These are phyloP conservation scores for Electrona antarctica DNA, from an alignment of 2,113 vertebrate species.

Conservation along the genomic window DNA sequence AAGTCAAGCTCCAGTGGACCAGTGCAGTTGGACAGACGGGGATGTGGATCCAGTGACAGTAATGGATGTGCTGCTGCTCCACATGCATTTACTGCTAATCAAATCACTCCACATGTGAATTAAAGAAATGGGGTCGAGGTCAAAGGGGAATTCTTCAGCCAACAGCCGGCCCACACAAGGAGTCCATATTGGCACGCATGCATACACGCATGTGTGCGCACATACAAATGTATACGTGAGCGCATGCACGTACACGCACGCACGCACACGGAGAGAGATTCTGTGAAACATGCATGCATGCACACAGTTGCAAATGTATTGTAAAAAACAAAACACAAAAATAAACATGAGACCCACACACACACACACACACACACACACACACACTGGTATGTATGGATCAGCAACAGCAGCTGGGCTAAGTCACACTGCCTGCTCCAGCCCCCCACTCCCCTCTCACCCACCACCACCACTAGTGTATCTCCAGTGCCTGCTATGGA, in stretches of 20 bases:
- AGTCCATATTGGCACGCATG: neutral
- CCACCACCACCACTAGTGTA: constrained; percentile 29
- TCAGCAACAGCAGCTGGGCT: constrained; percentile 54
- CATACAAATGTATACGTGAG: neutral
- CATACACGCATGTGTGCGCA: neutral
- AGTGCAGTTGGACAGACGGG: too few relatives aligned
- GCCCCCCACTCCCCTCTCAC: constrained; percentile 20
- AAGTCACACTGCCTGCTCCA: constrained; percentile 9
- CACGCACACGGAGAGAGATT: neutral
- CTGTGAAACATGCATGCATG: neutral
- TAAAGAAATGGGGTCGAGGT: constrained; percentile 39
- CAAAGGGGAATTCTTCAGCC: constrained; percentile 50
- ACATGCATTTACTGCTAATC: constrained; percentile 43
- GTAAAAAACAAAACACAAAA: neutral
- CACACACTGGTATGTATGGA: constrained; percentile 38
- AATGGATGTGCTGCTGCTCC: constrained; percentile 28
- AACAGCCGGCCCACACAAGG: constrained; percentile 43
- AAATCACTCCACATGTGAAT: constrained; percentile 57
- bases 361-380: constrained; percentile 16
- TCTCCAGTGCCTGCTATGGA: too few relatives aligned
- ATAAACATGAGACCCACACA: neutral
- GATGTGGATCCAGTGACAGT: constrained; percentile 37
- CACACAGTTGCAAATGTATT: neutral
- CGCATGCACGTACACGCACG: constrained; percentile 5
- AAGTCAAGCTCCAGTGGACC: neutral